phyloP scores from a whole-genome alignment of 1,140 invertebrate species.

The Liolophura sinensis region DNA sequence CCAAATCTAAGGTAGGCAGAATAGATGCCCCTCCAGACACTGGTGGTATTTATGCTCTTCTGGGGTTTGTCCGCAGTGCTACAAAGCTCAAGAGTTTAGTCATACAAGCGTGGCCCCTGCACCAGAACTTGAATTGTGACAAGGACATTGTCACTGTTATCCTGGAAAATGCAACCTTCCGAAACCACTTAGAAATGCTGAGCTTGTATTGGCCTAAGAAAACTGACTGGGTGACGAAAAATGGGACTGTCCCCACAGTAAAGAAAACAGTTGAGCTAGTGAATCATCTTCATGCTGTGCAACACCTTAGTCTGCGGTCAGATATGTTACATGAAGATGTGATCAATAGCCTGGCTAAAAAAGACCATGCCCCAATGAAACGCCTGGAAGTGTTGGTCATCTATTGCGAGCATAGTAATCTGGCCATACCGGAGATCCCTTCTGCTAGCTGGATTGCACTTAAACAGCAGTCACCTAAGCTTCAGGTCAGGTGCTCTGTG shows the following conservation, averaged over 20 bases:
- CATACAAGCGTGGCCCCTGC: constrained; percentile 33
- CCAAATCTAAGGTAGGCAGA: constrained; percentile 20
- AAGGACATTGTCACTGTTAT: constrained; percentile 26
- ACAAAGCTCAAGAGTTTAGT: constrained; percentile 23
- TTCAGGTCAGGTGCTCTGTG: constrained; percentile 28
- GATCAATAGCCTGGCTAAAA: constrained; percentile 18
- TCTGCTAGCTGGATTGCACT: constrained; percentile 22
- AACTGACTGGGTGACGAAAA: constrained; percentile 23
- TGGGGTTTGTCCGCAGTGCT: constrained; percentile 24
- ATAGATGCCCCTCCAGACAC: constrained; percentile 17
- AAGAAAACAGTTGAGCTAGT: constrained; percentile 11
- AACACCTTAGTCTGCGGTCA: constrained; percentile 25
- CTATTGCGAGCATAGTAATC: constrained; percentile 10
- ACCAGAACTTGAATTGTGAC: constrained; percentile 9
- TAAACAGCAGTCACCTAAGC: constrained; percentile 13
- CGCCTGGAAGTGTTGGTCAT: constrained; percentile 27
- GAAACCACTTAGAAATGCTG: constrained; percentile 24
- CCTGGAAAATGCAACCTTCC: constrained; percentile 21
- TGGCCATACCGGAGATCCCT: constrained; percentile 20
- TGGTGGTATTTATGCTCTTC: constrained; percentile 15
- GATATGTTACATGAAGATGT: constrained; percentile 32
- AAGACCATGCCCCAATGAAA: constrained; percentile 16
- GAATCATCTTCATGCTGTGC: constrained; percentile 21
- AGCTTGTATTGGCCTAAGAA: constrained; percentile 29
- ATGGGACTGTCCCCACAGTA: constrained; percentile 19